Evolutionary conservation across 2,888 invertebrate genomes (phyloP).

Genomic region (Agrilus biguttatus): DNA sequence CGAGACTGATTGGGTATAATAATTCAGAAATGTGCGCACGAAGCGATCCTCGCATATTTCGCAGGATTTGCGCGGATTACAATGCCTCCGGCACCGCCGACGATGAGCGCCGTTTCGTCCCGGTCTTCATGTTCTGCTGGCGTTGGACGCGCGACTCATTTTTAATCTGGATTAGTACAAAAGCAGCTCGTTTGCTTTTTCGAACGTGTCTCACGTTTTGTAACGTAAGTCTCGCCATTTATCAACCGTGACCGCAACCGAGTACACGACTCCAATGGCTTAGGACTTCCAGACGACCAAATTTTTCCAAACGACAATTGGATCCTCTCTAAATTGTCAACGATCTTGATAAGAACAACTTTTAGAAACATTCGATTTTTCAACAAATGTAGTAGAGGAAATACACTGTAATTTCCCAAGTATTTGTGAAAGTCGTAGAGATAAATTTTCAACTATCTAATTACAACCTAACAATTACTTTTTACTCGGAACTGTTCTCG

Average conservation of each 20-base stretch:
- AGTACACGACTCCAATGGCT: no score
- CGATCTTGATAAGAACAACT: no score
- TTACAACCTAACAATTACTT: no score
- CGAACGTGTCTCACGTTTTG: slow-evolving; percentile 11
- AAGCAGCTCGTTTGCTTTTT: slow-evolving; percentile 20
- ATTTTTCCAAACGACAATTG: no score
- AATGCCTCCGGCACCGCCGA: slow-evolving; percentile 16
- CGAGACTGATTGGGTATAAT: slow-evolving; percentile 23
- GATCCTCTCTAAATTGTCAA: no score
- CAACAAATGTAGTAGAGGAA: no score
- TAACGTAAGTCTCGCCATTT: slow-evolving; percentile 10
- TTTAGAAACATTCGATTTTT: no score
- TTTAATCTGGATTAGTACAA: slow-evolving; percentile 31
- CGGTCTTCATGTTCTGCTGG: slow-evolving; percentile 1
- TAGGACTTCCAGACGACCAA: no score
- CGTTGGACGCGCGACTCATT: slow-evolving; percentile 29
- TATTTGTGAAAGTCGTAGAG: no score
- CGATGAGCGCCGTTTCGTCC: slow-evolving; percentile 14
- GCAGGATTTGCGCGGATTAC: slow-evolving; percentile 25
- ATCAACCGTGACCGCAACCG: slow-evolving; percentile 8
- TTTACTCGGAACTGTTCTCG: no score
- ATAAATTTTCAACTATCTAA: no score
- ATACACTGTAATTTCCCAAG: no score
- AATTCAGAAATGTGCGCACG: slow-evolving; percentile 21
- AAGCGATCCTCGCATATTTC: slow-evolving; percentile 23